Conservation (phyloP, 2,888 invertebrate species). For the Drosophila affinis region DNA sequence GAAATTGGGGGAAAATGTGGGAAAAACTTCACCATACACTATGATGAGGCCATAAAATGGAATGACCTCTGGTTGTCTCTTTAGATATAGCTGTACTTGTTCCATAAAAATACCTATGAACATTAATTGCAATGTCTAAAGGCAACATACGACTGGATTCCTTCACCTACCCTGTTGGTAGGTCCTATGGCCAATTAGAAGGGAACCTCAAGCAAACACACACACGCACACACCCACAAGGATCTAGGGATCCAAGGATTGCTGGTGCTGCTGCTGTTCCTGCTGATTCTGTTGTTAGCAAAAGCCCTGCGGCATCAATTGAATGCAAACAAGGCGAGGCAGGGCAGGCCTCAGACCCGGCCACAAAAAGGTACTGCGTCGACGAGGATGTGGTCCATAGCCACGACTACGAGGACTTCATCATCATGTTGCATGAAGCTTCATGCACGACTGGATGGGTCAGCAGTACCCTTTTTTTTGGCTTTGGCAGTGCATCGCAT, state of each 20-base stretch:
- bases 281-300: conserved; percentile 26
- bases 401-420: conserved; percentile 44
- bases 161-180: neutral
- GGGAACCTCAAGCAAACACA: conserved; percentile 5
- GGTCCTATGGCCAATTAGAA: conserved; percentile 39
- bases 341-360: conserved; percentile 4
- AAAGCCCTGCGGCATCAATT: conserved; percentile 46
- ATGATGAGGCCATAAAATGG: conserved; percentile 36
- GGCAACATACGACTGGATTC: neutral
- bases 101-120: conserved; percentile 39
- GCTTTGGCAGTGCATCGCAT: conserved; percentile 64
- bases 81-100: neutral
- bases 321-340: conserved; percentile 63
- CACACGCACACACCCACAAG: conserved; percentile 28
- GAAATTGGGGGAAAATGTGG: neutral
- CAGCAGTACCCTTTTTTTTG: conserved; percentile 35
- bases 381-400: neutral
- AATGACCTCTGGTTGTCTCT: conserved; percentile 4
- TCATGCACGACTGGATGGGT: conserved; percentile 66
- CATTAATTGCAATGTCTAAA: conserved; percentile 37
- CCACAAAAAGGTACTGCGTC: conserved; percentile 29
- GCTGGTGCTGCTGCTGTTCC: conserved; percentile 1
- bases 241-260: conserved; percentile 6
- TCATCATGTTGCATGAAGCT: conserved; percentile 53
- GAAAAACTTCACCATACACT: neutral